phyloP scores from a whole-genome alignment of 2,113 vertebrate species.

The Vulpes lagopus region DNA sequence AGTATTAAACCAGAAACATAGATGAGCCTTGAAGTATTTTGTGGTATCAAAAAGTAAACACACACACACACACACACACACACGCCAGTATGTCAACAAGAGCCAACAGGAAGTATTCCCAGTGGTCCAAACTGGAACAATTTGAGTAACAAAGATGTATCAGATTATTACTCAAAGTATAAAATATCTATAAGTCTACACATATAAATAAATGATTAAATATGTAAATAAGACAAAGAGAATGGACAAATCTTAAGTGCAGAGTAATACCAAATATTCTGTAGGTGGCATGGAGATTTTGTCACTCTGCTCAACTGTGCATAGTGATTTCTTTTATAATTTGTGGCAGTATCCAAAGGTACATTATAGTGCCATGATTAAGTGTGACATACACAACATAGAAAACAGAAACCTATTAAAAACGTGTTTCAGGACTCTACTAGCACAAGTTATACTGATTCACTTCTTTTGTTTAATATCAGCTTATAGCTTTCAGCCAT shows the following conservation, averaged over 20 bases:
- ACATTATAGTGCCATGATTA: neutral
- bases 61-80: neutral
- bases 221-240: neutral
- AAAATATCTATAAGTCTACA: neutral
- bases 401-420: neutral
- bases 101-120: neutral
- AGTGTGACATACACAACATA: neutral
- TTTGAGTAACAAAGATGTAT: neutral
- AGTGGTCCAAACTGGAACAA: neutral
- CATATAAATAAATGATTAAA: neutral
- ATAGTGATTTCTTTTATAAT: neutral
- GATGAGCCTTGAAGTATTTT: neutral
- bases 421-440: neutral
- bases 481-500: neutral
- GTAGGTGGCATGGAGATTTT: neutral
- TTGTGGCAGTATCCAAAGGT: neutral
- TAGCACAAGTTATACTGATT: neutral
- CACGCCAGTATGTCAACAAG: neutral
- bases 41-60: neutral
- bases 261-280: neutral
- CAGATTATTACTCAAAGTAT: neutral
- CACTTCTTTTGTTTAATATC: neutral
- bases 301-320: neutral
- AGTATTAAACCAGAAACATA: neutral
- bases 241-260: neutral